Evolutionary conservation across 2,888 invertebrate species (phyloP), one percentile per base, ranked within the genome.

Genomic region (Chorisops tibialis): DNA sequence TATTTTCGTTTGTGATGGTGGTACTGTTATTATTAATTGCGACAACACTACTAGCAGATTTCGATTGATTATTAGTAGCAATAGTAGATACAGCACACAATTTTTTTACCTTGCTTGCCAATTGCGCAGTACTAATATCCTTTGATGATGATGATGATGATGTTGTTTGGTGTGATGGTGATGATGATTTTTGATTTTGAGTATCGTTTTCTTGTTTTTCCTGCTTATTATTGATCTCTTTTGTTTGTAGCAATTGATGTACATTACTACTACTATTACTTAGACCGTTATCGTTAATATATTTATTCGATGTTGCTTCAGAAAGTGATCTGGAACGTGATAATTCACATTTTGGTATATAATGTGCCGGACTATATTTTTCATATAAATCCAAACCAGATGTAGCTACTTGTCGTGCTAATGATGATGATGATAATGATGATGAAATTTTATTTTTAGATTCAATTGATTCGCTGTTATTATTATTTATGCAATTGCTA

Each of bases 321-420:
- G 72, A 71, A 68, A 74, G 70, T 70, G 79, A 79, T 75, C 79
- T 77, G 72, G 79, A 79, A 75, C 79, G 76, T 76, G 75, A 74
- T 69, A 77, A 73, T 75, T 79, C 79, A 75, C 74, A 74, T 72
- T 76, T 78, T 65, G 89, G 88, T 71, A 87, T 83, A 75, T 90
- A 89, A 73, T 87, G 85, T 41, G 86, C 82, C 51, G 89, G 87
- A 39, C 89, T 89, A 73, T 90, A 90, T 75, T 87, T 89, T 71
- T 85, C 86, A 72, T 87, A 85, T 65, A 89, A 77, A 66, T 89
- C 88, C 35, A 87, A 85, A 1, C 81, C 82, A 58, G 81, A 85
- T 83, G 81, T 85, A 54, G 80, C 81, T 70, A 81, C 72, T 30
- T 81, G 80, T 37, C 80, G 80, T 5, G 80, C 81, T 68, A 79